These are phyloP conservation scores for Lycocerus yunnanus DNA, from an alignment of 2,888 invertebrate genomes.

Conservation along the genomic window DNA sequence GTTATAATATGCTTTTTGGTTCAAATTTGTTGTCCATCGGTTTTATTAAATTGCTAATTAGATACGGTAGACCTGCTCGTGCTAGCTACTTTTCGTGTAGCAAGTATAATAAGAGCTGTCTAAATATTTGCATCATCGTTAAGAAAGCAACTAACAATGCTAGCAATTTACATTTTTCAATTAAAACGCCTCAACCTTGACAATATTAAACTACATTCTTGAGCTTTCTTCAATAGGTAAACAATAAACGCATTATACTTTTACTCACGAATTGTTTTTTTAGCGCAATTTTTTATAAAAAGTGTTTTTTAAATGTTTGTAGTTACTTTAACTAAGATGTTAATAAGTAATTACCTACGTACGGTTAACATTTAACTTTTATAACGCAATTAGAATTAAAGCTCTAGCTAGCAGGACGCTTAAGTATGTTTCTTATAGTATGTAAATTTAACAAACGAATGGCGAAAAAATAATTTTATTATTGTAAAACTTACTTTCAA, in stretches of 20 bases:
- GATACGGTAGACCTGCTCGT: not conserved
- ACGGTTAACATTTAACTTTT: not conserved
- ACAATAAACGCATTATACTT: not conserved
- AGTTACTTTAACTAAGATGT: not conserved
- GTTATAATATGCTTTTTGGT: not conserved
- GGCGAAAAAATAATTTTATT: not conserved
- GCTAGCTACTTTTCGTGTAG: not conserved
- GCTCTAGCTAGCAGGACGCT: not conserved
- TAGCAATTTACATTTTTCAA: not conserved
- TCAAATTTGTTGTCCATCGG: not conserved
- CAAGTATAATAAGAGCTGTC: not conserved
- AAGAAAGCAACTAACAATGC: not conserved
- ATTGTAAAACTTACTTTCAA: not conserved
- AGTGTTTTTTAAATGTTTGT: not conserved
- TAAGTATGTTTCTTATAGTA: not conserved
- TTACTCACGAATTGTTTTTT: not conserved
- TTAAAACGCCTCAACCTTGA: not conserved
- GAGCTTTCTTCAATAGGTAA: not conserved
- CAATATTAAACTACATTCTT: not conserved
- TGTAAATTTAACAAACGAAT: not conserved
- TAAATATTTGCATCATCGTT: slow-evolving; percentile 1
- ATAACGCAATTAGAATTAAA: not conserved
- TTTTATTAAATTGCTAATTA: slow-evolving; percentile 1
- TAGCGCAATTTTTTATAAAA: not conserved
- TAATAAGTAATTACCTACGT: not conserved